A percentile compares a stretch with the other conserved stretches of the same genome.
phyloP scores from a whole-genome alignment of 2,888 invertebrate species.

The Notodonta dromedarius region DNA sequence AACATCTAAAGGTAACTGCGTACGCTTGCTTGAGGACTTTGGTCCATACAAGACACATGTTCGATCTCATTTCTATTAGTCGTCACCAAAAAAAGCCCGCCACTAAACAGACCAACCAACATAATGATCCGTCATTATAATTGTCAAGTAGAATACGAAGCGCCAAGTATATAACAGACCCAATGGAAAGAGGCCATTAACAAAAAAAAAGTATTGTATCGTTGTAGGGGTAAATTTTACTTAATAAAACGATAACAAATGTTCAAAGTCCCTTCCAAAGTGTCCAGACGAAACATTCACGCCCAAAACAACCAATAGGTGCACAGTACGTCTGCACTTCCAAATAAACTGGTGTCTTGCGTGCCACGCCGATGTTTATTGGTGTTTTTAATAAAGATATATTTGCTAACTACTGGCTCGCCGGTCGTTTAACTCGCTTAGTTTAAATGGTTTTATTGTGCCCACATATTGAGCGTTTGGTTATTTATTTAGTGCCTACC shows the following conservation, averaged over 20 bases:
- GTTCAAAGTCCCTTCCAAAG: conserved; percentile 3
- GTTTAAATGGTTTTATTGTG: conserved; percentile 17
- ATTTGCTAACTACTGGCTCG: conserved; percentile 27
- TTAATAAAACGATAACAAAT: neutral
- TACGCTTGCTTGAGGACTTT: no score
- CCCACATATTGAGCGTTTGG: conserved; percentile 14
- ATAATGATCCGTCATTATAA: no score
- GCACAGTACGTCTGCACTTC: conserved; percentile 22
- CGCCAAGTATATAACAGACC: conserved; percentile 6
- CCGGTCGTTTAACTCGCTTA: conserved; percentile 29
- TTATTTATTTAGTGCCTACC: neutral
- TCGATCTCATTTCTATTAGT: no score
- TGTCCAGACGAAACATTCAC: conserved; percentile 20
- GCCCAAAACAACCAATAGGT: conserved; percentile 25
- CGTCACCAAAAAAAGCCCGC: no score
- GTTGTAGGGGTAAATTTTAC: neutral
- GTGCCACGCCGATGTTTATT: conserved; percentile 27
- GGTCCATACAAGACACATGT: no score
- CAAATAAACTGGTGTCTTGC: conserved; percentile 28
- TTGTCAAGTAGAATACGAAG: no score
- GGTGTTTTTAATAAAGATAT: conserved; percentile 36
- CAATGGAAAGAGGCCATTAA: no score
- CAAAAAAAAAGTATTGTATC: no score
- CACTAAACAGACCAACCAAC: no score
- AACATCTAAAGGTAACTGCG: no score